These are phyloP conservation scores for Ruditapes philippinarum DNA, from an alignment of 1,140 invertebrate species.

Conservation along the genomic window DNA sequence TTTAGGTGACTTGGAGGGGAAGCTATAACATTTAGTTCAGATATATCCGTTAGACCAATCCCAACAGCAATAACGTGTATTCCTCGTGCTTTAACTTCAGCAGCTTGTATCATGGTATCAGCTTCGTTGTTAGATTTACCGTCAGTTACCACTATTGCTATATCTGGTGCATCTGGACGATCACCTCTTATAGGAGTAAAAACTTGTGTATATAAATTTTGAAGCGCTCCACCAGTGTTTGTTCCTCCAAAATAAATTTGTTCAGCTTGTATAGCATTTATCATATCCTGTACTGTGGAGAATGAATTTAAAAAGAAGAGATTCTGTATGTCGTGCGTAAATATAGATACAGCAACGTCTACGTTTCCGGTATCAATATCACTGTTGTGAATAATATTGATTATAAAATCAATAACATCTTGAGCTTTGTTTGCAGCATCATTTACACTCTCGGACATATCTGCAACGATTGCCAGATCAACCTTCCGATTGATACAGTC, in stretches of 20 bases:
- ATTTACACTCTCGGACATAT: background rate
- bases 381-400: background rate
- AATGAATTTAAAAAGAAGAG: background rate
- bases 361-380: background rate
- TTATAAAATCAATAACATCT: background rate
- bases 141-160: conserved; percentile 74
- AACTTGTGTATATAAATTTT: conserved; percentile 25
- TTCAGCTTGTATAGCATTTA: background rate
- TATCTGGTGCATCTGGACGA: conserved; percentile 46
- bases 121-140: conserved; percentile 71
- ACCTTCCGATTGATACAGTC: background rate
- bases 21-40: too few relatives aligned
- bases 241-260: conserved; percentile 22
- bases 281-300: background rate
- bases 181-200: conserved; percentile 43
- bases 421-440: background rate
- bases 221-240: conserved; percentile 39
- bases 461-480: background rate
- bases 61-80: too few relatives aligned
- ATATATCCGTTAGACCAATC: too few relatives aligned
- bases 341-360: background rate
- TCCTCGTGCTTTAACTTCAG: conserved; percentile 38
- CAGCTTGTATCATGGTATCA: conserved; percentile 62
- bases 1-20: too few relatives aligned
- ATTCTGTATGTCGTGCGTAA: background rate